These are phyloP conservation scores for Ophioninae sp. DNA, from an alignment of 2,888 invertebrate species.

Conservation along the genomic window DNA sequence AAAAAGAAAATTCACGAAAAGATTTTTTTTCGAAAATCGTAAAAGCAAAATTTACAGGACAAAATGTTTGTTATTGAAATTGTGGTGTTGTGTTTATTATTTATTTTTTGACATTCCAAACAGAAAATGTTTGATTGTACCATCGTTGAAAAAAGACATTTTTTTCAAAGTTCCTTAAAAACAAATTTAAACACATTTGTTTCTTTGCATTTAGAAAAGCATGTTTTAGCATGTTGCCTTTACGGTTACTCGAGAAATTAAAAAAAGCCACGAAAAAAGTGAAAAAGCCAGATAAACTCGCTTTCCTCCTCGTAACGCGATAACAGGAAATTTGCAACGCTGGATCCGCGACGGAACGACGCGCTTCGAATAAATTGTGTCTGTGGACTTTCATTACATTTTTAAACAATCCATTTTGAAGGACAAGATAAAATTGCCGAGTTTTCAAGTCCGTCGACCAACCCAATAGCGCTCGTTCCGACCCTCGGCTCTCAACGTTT, in stretches of 20 bases:
- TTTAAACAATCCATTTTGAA: slow-evolving; percentile 1
- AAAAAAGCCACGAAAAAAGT: not conserved
- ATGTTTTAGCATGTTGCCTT: no score
- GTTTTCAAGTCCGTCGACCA: slow-evolving; percentile 36
- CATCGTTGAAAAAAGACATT: no score
- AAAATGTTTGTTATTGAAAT: not conserved
- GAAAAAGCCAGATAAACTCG: slow-evolving; percentile 16
- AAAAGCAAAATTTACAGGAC: not conserved
- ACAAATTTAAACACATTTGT: no score
- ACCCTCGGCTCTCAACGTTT: slow-evolving; percentile 66
- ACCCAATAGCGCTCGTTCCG: slow-evolving; percentile 67
- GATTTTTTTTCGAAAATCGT: not conserved
- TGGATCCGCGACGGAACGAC: slow-evolving; percentile 56
- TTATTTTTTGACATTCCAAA: not conserved
- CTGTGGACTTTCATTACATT: not conserved
- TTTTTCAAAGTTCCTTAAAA: no score
- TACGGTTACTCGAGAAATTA: not conserved
- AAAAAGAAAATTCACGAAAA: not conserved
- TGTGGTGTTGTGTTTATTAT: not conserved
- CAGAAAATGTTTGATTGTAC: no score
- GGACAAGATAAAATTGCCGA: slow-evolving; percentile 37
- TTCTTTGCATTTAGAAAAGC: no score
- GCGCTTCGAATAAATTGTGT: slow-evolving; percentile 23
- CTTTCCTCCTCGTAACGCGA: slow-evolving; percentile 23
- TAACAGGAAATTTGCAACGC: slow-evolving; percentile 49